Evolutionary conservation across 2,797 vertebrate species (phyloP).

Genomic region (Danio kyathit): DNA sequence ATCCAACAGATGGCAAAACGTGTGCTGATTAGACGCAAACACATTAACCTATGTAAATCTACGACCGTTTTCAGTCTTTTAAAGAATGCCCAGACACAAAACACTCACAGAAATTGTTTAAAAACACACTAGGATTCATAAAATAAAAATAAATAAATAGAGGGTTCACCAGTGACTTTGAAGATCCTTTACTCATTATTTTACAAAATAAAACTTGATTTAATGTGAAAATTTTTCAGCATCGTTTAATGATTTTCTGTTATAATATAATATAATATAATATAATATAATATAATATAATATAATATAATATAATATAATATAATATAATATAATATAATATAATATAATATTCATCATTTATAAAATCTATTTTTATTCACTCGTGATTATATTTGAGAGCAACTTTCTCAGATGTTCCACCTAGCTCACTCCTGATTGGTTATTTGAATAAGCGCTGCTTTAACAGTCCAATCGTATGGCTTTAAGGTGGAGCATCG

Average conservation of each 20-base stretch:
- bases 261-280: background rate
- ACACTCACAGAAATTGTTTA: too few relatives aligned
- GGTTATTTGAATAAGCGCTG: slow-evolving; percentile 8
- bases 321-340: background rate
- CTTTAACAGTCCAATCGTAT: slow-evolving; percentile 8
- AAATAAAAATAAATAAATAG: too few relatives aligned
- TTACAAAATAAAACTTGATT: too few relatives aligned
- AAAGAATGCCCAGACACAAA: slow-evolving; percentile 1
- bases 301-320: background rate
- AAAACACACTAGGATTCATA: too few relatives aligned
- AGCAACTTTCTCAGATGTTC: background rate
- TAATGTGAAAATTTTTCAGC: too few relatives aligned
- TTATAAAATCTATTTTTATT: background rate
- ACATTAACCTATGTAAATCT: background rate
- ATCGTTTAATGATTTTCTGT: too few relatives aligned
- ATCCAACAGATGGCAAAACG: slow-evolving; percentile 46
- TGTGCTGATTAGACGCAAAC: background rate
- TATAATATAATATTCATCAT: background rate
- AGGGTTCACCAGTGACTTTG: too few relatives aligned
- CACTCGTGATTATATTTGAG: background rate
- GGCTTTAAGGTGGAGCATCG: background rate
- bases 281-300: background rate
- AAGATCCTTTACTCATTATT: too few relatives aligned
- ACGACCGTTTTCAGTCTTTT: background rate
- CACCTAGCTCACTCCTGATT: background rate